Evolutionary conservation across 2,113 vertebrate genomes (phyloP), one percentile per base, ranked within the genome.

Genomic region (Petrocephalus microphthalmus): DNA sequence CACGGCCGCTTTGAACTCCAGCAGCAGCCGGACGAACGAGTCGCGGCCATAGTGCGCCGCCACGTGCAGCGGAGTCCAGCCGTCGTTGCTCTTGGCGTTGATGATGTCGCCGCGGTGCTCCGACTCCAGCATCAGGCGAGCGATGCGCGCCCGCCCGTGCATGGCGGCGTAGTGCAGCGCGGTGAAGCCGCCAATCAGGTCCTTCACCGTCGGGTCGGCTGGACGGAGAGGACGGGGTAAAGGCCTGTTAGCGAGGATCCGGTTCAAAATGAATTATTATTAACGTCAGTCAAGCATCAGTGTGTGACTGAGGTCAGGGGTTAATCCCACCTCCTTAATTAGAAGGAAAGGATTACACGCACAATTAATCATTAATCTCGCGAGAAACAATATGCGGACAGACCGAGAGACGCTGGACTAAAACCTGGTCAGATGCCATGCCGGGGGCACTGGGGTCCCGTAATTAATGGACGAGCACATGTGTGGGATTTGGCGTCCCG

Each of bases 121-220:
- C 0, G 98, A 99, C 25, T 99, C 98, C 90, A 99, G 89, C 97
- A 99, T 99, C 42, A 99, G 93, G 84, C 98, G 97, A 0, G 98
- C 98, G 0, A 99, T 99, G 92, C 98, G 95, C 0, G 98, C 98
- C 89, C 98, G 95, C 92, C 98, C 98, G 0, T 99, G 98, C 98
- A 99, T 99, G 90, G 98, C 98, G 3, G 98, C 98, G 1, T 99
- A 99, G 90, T 99, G 98, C 86, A 99, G 97, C 0, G 98, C 98
- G 0, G 98, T 99, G 95, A 99, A 99, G 92, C 98, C 98, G 5
- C 98, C 98, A 11, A 99, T 99, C 89, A 99, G 96, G 93, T 99
- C 98, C 94, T 99, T 99, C 52, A 99, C 98, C 3, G 98, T 99
- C 87, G 98, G 98, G 91, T 99, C 98, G 19, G 98, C 98, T 99